Evolutionary conservation across 1,140 invertebrate species (phyloP).

Genomic region (Piezodorus guildinii): DNA sequence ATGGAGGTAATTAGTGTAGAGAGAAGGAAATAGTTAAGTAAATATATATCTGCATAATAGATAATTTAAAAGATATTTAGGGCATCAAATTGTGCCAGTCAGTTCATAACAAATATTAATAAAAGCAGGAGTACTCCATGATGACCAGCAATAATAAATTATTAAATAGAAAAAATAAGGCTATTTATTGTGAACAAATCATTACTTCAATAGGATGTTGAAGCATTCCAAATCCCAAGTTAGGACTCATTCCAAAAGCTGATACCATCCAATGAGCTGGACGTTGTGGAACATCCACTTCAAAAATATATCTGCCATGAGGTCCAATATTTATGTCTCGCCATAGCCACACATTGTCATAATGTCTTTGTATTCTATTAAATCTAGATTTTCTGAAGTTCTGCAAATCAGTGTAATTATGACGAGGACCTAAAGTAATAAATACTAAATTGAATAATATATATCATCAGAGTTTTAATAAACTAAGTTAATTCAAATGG

Average conservation of each 20-base stretch:
- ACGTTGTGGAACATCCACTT: conserved; percentile 67
- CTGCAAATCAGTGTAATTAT: conserved; percentile 49
- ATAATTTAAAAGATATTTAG: no score
- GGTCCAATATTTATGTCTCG: conserved; percentile 87
- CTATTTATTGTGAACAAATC: neutral
- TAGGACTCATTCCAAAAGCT: conserved; percentile 78
- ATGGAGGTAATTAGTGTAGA: no score
- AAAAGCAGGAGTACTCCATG: no score
- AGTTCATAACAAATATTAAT: no score
- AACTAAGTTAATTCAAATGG: neutral
- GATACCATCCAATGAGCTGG: conserved; percentile 88
- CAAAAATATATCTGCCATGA: conserved; percentile 76
- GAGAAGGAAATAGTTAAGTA: no score
- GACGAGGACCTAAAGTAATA: conserved; percentile 33
- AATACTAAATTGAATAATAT: neutral
- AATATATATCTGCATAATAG: no score
- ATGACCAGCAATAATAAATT: no score
- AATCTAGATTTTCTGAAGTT: conserved; percentile 71
- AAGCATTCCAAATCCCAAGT: conserved; percentile 75
- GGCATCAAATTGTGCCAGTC: no score
- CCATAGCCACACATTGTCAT: conserved; percentile 92
- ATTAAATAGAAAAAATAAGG: no score
- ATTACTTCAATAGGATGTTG: conserved; percentile 56
- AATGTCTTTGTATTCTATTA: conserved; percentile 74
- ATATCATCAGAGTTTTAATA: neutral